These are phyloP conservation scores for Euthynnus affinis DNA, from an alignment of 2,797 vertebrate species.

Conservation along the genomic window DNA sequence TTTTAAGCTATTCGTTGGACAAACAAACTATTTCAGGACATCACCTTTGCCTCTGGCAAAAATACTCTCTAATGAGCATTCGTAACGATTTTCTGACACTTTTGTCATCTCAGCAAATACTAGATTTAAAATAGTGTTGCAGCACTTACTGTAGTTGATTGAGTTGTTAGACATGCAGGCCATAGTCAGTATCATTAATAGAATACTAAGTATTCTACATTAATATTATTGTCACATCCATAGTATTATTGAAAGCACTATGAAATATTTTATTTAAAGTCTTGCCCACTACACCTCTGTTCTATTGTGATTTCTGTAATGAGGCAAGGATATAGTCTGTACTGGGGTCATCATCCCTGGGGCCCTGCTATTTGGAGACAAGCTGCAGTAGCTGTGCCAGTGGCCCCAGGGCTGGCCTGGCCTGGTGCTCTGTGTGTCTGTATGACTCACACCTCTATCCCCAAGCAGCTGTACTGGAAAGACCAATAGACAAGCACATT, in stretches of 20 bases:
- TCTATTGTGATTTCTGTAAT: slow-evolving; percentile 44
- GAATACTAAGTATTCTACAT: not conserved
- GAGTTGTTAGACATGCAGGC: not conserved
- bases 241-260: not conserved
- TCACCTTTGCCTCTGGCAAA: not conserved
- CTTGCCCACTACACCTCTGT: slow-evolving; percentile 33
- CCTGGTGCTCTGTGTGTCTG: slow-evolving; percentile 41
- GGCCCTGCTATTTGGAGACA: slow-evolving; percentile 71
- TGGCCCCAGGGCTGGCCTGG: slow-evolving; percentile 50
- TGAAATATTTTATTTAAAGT: slow-evolving; percentile 9
- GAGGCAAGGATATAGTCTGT: slow-evolving; percentile 41
- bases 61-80: not conserved
- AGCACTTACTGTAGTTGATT: too few relatives aligned
- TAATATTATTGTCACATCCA: not conserved
- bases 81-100: too few relatives aligned
- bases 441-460: slow-evolving; percentile 71
- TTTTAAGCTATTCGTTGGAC: not conserved
- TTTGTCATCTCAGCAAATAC: too few relatives aligned
- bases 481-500: slow-evolving; percentile 48
- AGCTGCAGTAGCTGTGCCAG: slow-evolving; percentile 59
- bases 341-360: slow-evolving; percentile 56
- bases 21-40: not conserved
- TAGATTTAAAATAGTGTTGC: too few relatives aligned
- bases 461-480: slow-evolving; percentile 66
- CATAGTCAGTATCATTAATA: not conserved